Conservation (phyloP, 2,888 invertebrate species). For the Thumatha senex region DNA sequence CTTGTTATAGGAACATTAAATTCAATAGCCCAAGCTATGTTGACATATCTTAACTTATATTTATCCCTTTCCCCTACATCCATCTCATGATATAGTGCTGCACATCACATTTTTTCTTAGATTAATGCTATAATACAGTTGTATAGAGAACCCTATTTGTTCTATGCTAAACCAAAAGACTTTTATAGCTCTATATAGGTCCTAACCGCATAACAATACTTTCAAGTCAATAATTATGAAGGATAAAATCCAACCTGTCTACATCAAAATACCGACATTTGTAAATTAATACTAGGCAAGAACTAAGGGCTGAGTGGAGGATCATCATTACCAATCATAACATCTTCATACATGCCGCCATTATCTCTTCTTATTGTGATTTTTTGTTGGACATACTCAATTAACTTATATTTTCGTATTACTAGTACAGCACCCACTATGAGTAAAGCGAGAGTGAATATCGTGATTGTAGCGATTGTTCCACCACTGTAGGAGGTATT, state of each 20-base stretch:
- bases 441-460: slow-evolving; percentile 70
- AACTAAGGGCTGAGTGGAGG: slow-evolving; percentile 74
- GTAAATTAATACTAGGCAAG: slow-evolving; percentile 35
- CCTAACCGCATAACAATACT: too few species aligned
- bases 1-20: too few species aligned
- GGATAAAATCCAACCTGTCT: slow-evolving; percentile 5
- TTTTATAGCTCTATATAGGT: too few species aligned
- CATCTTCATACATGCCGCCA: slow-evolving; percentile 78
- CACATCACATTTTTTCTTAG: too few species aligned
- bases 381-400: slow-evolving; percentile 68
- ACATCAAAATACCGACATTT: slow-evolving; percentile 37
- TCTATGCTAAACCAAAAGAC: too few species aligned
- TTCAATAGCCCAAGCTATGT: too few species aligned
- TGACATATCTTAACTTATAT: too few species aligned
- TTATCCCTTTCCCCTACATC: too few species aligned
- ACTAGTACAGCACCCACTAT: slow-evolving; percentile 67
- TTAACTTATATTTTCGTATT: slow-evolving; percentile 72
- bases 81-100: too few species aligned
- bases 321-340: slow-evolving; percentile 82
- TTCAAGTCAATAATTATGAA: neutral
- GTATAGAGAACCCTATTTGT: too few species aligned
- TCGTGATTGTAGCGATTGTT: slow-evolving; percentile 60
- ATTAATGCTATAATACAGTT: too few species aligned
- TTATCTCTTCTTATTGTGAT: slow-evolving; percentile 66
- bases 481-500: slow-evolving; percentile 44